Base-by-base conservation (phyloP, 2,797 vertebrate genomes). In the Gallinago solitaria region DNA sequence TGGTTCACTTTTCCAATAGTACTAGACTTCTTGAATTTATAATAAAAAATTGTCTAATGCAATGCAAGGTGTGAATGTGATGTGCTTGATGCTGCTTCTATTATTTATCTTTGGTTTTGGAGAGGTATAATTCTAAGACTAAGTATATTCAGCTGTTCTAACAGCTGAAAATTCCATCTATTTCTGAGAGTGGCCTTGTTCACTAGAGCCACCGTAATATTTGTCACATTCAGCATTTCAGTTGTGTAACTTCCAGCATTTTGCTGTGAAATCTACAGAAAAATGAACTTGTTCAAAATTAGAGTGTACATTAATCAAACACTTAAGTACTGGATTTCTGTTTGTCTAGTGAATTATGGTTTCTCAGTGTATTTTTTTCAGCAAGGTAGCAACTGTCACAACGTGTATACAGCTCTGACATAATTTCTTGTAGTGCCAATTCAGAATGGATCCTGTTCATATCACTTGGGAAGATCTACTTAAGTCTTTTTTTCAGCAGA, bases 221-320 rank as follows among this genome's bases (percentile, higher is more conserved):
- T 81, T 80, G 81, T 93, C 68, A 53, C 79, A 82, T 24, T 90
- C 79, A 84, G 28, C 78, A 85, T 84, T 85, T 88, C 68, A 78
- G 15, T 79, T 81, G 18, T 86, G 12, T 54, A n/a, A 15, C 33
- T 91, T 71, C 53, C 65, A 47, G 41, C 32, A n/a, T 39, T 85
- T 75, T 91, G 25, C 76, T 79, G 41, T 64, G 51, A 76, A 76
- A 54, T 80, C 75, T 61, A 16, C 30, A 45, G 89, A 64, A 85
- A 90, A 89, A 92, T 71, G 32, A 86, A 76, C 77, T 88, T 83
- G 35, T 28, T 95, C 74, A 93, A 82, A 73, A 45, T 83, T 70
- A 63, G 61, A 86, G 90, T 95, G 84, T 71, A 68, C 94, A 57
- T 83, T 92, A 94, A 94, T 90, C 59, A 77, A 73, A 70, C 70